These are phyloP conservation scores for Heliconius hermathena DNA, from an alignment of 1,140 invertebrate genomes.

Conservation along the genomic window DNA sequence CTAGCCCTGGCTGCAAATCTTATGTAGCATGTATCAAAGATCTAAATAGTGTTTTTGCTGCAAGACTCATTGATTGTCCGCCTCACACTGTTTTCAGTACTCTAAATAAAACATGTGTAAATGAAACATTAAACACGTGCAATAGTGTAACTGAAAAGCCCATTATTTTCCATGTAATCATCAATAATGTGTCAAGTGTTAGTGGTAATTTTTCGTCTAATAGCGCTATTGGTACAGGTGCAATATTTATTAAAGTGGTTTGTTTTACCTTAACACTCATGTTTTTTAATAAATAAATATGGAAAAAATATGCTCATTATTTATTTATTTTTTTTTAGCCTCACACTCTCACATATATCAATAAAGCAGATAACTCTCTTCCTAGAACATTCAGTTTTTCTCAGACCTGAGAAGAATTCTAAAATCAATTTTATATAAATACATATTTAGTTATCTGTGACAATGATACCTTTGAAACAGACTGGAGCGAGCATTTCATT, in stretches of 20 bases:
- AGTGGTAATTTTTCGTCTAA: slow-evolving; percentile 40
- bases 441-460: no score
- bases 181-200: slow-evolving; percentile 27
- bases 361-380: no score
- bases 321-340: no score
- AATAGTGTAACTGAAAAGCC: slow-evolving; percentile 33
- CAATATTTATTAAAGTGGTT: background rate
- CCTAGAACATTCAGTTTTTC: no score
- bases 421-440: no score
- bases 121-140: slow-evolving; percentile 48
- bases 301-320: background rate
- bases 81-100: slow-evolving; percentile 48
- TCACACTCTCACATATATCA: no score
- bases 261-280: background rate
- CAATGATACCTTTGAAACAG: no score
- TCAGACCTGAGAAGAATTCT: no score
- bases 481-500: no score
- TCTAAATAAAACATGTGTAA: slow-evolving; percentile 48
- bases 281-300: slow-evolving; percentile 1
- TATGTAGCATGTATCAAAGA: slow-evolving; percentile 62
- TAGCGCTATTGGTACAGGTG: background rate
- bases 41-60: slow-evolving; percentile 47
- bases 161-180: slow-evolving; percentile 33
- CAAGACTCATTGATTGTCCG: slow-evolving; percentile 58
- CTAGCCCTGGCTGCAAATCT: slow-evolving; percentile 44